These are phyloP conservation scores for Agrotis puta DNA, from an alignment of 2,888 invertebrate species.

Conservation along the genomic window DNA sequence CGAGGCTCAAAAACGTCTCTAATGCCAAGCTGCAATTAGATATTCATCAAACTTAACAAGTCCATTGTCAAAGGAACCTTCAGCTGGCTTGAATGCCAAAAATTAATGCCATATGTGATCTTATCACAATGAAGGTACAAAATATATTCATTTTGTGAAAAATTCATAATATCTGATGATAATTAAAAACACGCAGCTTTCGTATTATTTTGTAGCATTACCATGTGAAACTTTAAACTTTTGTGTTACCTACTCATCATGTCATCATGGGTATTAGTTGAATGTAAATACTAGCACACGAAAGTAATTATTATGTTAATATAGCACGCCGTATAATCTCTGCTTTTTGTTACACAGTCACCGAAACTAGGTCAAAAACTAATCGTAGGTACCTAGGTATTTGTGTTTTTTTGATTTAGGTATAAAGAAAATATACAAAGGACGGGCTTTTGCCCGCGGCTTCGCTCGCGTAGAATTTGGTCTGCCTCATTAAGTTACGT, in stretches of 20 bases:
- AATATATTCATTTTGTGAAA: conserved; percentile 4
- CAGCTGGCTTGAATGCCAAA: conserved; percentile 29
- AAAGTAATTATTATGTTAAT: conserved; percentile 64
- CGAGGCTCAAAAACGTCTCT: conserved; percentile 95
- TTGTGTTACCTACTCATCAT: conserved; percentile 2
- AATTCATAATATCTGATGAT: neutral
- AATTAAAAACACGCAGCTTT: conserved; percentile 4
- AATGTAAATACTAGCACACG: conserved; percentile 30
- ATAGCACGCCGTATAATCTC: conserved; percentile 24
- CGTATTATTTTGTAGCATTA: neutral
- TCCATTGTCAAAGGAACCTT: conserved; percentile 53
- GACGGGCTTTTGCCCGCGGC: too few relatives aligned
- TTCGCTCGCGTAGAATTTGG: too few relatives aligned
- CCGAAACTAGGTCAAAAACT: conserved; percentile 49
- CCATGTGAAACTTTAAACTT: conserved; percentile 4
- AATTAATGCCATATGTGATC: conserved; percentile 12
- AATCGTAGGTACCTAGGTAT: conserved; percentile 11
- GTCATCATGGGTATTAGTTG: conserved; percentile 17
- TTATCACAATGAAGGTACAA: conserved; percentile 31
- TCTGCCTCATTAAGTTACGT: too few relatives aligned
- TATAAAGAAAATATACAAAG: conserved; percentile 2
- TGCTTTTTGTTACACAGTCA: conserved; percentile 42
- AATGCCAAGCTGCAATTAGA: conserved; percentile 92
- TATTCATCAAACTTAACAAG: conserved; percentile 28
- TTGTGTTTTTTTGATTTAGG: conserved; percentile 9